A percentile compares a stretch with the other conserved stretches of the same genome.
Evolutionary conservation across 2,888 invertebrate species (phyloP).

Genomic region (Tupiocoris notatus): DNA sequence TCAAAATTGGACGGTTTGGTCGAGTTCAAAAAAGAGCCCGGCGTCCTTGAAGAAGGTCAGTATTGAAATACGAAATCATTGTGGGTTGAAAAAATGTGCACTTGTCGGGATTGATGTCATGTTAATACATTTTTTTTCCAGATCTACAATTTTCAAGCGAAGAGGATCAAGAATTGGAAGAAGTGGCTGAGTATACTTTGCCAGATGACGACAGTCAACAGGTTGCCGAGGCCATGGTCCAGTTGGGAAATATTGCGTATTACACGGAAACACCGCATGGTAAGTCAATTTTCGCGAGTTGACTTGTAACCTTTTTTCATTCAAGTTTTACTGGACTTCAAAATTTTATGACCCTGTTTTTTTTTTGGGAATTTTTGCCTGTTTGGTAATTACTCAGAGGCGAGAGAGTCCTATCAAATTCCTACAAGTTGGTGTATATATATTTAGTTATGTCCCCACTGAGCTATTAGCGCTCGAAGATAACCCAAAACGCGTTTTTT

Average conservation of each 20-base stretch:
- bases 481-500: no score
- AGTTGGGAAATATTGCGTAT: slow-evolving; percentile 63
- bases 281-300: slow-evolving; percentile 3
- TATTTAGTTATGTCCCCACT: no score
- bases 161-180: slow-evolving; percentile 58
- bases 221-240: slow-evolving; percentile 55
- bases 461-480: no score
- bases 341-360: no score
- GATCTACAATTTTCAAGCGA: slow-evolving; percentile 72
- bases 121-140: slow-evolving; percentile 50
- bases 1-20: slow-evolving; percentile 72
- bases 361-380: no score
- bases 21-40: slow-evolving; percentile 55
- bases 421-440: no score
- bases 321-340: no score
- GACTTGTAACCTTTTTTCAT: background rate
- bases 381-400: no score
- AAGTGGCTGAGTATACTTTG: slow-evolving; percentile 26
- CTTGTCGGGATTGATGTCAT: background rate
- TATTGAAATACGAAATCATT: background rate
- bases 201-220: slow-evolving; percentile 62
- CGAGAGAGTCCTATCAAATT: no score
- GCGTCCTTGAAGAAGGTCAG: slow-evolving; percentile 55
- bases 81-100: background rate
- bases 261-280: slow-evolving; percentile 56